Evolutionary conservation across 2,888 invertebrate genomes (phyloP).

Genomic region (Diplolepis rosae): DNA sequence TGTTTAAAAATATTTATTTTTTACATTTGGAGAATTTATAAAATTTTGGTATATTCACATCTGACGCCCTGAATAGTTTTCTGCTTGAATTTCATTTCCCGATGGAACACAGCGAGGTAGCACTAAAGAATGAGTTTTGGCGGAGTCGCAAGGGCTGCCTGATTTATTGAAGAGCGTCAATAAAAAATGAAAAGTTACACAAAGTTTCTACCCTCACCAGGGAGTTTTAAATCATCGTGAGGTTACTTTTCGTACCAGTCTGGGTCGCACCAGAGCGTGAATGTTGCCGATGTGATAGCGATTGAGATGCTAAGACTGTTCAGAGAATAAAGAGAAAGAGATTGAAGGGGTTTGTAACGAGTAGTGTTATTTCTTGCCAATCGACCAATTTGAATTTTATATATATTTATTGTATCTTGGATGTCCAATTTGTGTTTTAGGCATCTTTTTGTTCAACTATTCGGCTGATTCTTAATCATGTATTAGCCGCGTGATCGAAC

Average conservation of each 20-base stretch:
- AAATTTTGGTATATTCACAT: not conserved
- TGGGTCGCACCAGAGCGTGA: constrained; percentile 21
- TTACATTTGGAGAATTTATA: not conserved
- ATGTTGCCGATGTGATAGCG: constrained; percentile 27
- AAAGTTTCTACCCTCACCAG: constrained; percentile 31
- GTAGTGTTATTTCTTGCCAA: no score
- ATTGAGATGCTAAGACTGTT: not conserved
- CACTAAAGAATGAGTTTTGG: constrained; percentile 13
- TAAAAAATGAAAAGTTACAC: constrained; percentile 45
- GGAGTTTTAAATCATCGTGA: constrained; percentile 36
- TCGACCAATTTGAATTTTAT: no score
- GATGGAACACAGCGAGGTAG: constrained; percentile 4
- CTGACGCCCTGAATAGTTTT: not conserved
- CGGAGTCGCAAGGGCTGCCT: constrained; percentile 20
- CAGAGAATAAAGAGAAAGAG: not conserved
- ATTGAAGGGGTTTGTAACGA: constrained; percentile 22
- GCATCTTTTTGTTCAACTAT: no score
- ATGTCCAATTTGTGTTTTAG: no score
- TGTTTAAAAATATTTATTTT: no score
- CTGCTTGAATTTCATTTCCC: constrained; percentile 8
- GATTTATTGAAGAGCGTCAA: constrained; percentile 45
- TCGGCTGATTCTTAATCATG: no score
- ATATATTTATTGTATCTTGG: no score
- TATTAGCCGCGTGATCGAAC: no score
- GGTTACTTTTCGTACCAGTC: constrained; percentile 14